These are phyloP conservation scores for Onthophagus sagittarius DNA, from an alignment of 2,888 invertebrate genomes.

Conservation along the genomic window DNA sequence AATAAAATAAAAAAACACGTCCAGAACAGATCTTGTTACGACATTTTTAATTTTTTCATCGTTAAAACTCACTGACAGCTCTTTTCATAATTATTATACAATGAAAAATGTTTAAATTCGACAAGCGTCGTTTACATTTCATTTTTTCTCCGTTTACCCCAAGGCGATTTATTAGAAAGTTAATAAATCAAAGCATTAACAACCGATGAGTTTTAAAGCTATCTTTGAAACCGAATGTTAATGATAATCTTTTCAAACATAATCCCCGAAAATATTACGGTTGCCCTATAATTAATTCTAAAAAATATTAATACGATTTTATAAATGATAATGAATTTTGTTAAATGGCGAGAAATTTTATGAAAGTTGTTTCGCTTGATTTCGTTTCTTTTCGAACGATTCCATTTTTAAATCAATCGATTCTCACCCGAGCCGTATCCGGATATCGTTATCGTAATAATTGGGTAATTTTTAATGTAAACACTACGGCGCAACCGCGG, in stretches of 20 bases:
- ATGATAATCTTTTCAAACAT: too few species aligned
- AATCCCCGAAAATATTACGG: too few species aligned
- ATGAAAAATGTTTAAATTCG: background rate
- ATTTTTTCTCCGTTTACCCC: background rate
- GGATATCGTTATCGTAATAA: background rate
- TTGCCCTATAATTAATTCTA: conserved; percentile 11
- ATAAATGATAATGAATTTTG: too few species aligned
- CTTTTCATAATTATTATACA: background rate
- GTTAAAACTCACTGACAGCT: background rate
- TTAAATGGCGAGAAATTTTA: background rate
- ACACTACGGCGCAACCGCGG: background rate
- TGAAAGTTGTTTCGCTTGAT: background rate
- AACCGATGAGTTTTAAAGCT: background rate
- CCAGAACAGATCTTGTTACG: too few species aligned
- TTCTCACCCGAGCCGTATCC: background rate
- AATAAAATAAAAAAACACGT: too few species aligned
- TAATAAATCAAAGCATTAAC: background rate
- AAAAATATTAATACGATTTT: background rate
- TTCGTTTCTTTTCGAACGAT: background rate
- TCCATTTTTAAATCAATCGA: background rate
- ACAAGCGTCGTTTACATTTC: background rate
- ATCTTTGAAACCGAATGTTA: background rate
- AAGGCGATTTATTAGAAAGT: background rate
- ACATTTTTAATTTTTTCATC: too few species aligned
- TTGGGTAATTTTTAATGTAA: background rate